phyloP scores from a whole-genome alignment of 2,797 vertebrate species.

The Vespertilio murinus region DNA sequence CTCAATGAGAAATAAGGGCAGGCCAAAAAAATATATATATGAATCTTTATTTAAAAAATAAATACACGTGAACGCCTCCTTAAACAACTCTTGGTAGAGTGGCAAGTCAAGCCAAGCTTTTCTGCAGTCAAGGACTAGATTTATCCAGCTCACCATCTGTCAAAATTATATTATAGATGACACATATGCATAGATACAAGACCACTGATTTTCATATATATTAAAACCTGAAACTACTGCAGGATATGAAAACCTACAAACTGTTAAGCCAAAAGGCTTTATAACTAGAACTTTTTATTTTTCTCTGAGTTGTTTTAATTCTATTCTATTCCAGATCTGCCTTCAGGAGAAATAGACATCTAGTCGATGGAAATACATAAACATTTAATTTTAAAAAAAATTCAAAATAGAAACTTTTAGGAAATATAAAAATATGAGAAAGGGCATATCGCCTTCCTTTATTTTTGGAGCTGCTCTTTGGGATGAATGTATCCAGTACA shows the following conservation, averaged over 20 bases:
- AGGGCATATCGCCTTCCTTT: fast-evolving
- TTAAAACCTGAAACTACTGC: conserved; percentile 93
- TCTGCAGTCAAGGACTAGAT: conserved; percentile 84
- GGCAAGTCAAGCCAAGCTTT: conserved; percentile 86
- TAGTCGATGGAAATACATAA: not conserved
- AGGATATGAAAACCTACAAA: conserved; percentile 90
- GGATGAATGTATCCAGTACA: not conserved
- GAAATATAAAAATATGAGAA: conserved; percentile 23
- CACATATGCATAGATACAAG: conserved; percentile 91
- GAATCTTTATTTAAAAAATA: conserved; percentile 84
- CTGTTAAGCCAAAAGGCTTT: conserved; percentile 88
- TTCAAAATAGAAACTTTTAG: not conserved
- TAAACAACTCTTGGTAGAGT: conserved; percentile 86
- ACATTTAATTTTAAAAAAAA: conserved; percentile 25
- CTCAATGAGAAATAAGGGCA: conserved; percentile 81
- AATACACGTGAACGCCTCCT: conserved; percentile 83
- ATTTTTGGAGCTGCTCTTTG: not conserved
- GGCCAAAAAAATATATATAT: conserved; percentile 28
- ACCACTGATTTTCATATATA: conserved; percentile 99
- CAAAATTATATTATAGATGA: conserved; percentile 91
- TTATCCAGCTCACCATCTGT: conserved; percentile 89
- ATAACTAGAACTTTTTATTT: conserved; percentile 85
- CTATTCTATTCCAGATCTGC: conserved; percentile 71
- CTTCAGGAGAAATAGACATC: not conserved
- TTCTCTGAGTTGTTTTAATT: conserved; percentile 81